Evolutionary conservation across 2,113 vertebrate species (phyloP).

Genomic region (Tenebrosternarchus preto): DNA sequence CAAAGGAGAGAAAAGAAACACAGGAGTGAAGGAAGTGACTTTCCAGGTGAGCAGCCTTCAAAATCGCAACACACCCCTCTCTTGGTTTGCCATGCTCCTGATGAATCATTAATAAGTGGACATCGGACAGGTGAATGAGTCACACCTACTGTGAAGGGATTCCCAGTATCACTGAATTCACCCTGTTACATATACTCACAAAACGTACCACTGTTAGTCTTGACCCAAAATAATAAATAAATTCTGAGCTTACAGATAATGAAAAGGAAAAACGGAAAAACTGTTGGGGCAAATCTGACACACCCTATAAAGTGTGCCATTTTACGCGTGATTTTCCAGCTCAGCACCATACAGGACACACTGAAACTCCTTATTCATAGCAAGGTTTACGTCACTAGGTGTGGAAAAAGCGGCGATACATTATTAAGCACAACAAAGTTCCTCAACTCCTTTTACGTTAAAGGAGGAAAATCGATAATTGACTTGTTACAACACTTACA

Average conservation of each 20-base stretch:
- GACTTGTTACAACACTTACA: slow-evolving; percentile 21
- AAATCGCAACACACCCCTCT: neutral
- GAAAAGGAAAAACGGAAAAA: too few relatives aligned
- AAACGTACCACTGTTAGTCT: neutral
- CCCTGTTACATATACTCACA: neutral
- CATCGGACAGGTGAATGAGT: slow-evolving; percentile 27
- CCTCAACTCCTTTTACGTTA: too few relatives aligned
- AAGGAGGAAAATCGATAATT: too few relatives aligned
- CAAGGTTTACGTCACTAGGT: too few relatives aligned
- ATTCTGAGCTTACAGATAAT: too few relatives aligned
- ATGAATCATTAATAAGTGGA: slow-evolving; percentile 29
- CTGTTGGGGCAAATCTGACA: too few relatives aligned
- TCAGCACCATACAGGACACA: too few relatives aligned
- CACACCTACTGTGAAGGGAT: slow-evolving; percentile 24
- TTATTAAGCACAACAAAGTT: too few relatives aligned
- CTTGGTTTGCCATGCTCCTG: slow-evolving; percentile 25
- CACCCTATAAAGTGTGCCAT: too few relatives aligned
- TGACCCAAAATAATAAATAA: neutral
- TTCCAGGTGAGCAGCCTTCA: slow-evolving; percentile 1
- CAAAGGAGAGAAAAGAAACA: neutral
- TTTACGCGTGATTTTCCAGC: too few relatives aligned
- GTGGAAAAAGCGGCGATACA: too few relatives aligned
- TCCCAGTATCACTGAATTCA: neutral
- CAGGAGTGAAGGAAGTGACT: neutral
- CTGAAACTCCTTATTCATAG: too few relatives aligned